Conservation (phyloP, 37 sponge, comb jelly and placozoan species). For the Chondrosia reniformis region DNA sequence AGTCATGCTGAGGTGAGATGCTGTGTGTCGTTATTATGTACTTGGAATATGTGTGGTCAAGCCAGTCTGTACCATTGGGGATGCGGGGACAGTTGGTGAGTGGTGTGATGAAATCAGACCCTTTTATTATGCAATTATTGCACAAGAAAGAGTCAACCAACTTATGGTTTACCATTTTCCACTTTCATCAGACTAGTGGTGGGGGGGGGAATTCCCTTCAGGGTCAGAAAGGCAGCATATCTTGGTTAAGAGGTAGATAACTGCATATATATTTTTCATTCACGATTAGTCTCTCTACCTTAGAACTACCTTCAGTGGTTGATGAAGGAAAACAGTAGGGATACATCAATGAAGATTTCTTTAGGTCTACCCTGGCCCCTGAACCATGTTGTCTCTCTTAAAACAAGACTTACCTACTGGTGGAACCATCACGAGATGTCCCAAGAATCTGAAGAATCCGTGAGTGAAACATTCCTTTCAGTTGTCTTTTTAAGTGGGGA, state of each 20-base stretch:
- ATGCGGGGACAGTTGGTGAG: too few species aligned
- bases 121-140: too few species aligned
- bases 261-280: not conserved
- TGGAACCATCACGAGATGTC: not conserved
- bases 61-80: too few species aligned
- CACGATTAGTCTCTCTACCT: not conserved
- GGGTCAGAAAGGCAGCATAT: not conserved
- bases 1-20: conserved; percentile 16
- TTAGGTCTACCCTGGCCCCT: conserved; percentile 10
- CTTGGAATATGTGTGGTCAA: too few species aligned
- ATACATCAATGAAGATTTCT: not conserved
- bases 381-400: not conserved
- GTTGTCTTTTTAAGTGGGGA: too few species aligned
- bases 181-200: too few species aligned
- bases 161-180: too few species aligned
- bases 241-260: not conserved
- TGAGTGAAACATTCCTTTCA: too few species aligned
- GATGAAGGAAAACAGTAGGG: not conserved
- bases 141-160: too few species aligned
- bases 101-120: too few species aligned
- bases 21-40: too few species aligned
- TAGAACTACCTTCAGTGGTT: conserved; percentile 22
- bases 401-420: not conserved
- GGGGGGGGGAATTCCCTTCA: not conserved
- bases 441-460: not conserved